Percentiles rank a stretch among this genome's conserved stretches.
phyloP scores from a whole-genome alignment of 2,797 vertebrate species.

The Fistularia commersonii region DNA sequence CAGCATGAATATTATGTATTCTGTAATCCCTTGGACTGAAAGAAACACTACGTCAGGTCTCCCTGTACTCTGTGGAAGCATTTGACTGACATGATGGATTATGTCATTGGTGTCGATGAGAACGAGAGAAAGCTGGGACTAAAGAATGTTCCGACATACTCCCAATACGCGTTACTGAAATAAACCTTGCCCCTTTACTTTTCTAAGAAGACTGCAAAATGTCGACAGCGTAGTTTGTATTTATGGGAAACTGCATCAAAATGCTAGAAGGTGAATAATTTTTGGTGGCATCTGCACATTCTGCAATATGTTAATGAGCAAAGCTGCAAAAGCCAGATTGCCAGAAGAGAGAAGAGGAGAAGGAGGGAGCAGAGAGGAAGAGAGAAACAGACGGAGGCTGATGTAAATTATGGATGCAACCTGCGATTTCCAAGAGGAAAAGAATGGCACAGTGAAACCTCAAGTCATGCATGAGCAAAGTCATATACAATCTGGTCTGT shows the following conservation, averaged over 20 bases:
- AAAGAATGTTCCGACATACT: conserved; percentile 22
- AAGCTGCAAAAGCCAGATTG: conserved; percentile 75
- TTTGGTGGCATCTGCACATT: conserved; percentile 79
- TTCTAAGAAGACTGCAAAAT: conserved; percentile 53
- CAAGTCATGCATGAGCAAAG: conserved; percentile 79
- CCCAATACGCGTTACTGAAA: background rate
- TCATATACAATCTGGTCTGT: conserved; percentile 68
- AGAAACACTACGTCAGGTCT: conserved; percentile 40
- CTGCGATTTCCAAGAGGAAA: conserved; percentile 79
- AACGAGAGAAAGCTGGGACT: conserved; percentile 31
- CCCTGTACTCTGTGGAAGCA: conserved; percentile 34
- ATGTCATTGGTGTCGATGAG: conserved; percentile 47
- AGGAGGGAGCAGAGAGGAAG: conserved; percentile 22
- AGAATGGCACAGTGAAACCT: conserved; percentile 73
- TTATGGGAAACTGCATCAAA: conserved; percentile 63
- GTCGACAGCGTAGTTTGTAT: conserved; percentile 65
- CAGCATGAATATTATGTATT: conserved; percentile 24
- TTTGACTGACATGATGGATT: conserved; percentile 50
- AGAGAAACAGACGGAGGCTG: conserved; percentile 70
- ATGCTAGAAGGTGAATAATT: conserved; percentile 73
- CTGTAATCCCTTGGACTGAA: conserved; percentile 16
- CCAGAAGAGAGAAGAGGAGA: conserved; percentile 66
- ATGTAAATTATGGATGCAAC: conserved; percentile 79
- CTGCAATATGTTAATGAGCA: conserved; percentile 78
- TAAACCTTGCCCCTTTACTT: background rate